Percentiles rank a stretch among this genome's conserved stretches.
Evolutionary conservation across 1,140 invertebrate species (phyloP).

Genomic region (Fopius arisanus): DNA sequence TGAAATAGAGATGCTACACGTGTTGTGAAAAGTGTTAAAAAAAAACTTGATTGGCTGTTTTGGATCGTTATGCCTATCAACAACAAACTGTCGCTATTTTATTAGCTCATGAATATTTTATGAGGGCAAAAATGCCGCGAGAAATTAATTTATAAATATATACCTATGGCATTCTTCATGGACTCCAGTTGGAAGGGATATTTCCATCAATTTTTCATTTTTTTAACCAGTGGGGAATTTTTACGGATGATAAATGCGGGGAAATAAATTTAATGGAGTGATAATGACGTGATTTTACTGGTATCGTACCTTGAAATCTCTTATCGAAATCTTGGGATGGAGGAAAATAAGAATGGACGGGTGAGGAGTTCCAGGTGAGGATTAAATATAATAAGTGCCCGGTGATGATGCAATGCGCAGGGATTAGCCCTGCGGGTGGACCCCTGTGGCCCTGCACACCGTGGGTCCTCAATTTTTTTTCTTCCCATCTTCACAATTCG

Average conservation of each 20-base stretch:
- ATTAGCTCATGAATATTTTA: conserved; percentile 12
- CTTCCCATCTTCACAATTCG: background rate
- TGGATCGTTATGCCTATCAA: background rate
- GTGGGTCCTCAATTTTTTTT: conserved; percentile 4
- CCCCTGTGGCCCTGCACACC: background rate
- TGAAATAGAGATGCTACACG: background rate
- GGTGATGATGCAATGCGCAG: conserved; percentile 7
- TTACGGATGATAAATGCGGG: background rate
- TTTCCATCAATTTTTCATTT: background rate
- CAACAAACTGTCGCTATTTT: conserved; percentile 16
- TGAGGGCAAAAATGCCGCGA: conserved; percentile 11
- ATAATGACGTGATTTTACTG: conserved; percentile 4
- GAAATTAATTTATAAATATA: conserved; percentile 21
- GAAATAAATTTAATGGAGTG: conserved; percentile 12
- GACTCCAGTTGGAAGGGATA: background rate
- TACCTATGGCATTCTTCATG: background rate
- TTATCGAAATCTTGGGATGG: conserved; percentile 9
- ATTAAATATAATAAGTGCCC: conserved; percentile 25
- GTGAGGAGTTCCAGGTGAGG: conserved; percentile 12
- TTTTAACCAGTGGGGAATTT: background rate
- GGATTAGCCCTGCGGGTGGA: background rate
- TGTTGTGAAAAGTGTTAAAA: conserved; percentile 31
- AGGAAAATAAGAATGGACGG: conserved; percentile 2
- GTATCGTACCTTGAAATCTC: background rate
- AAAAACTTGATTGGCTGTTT: conserved; percentile 11